A percentile compares a stretch with the other conserved stretches of the same genome.
These are phyloP conservation scores for Hetaerina titia DNA, from an alignment of 2,888 invertebrate species.

Conservation along the genomic window DNA sequence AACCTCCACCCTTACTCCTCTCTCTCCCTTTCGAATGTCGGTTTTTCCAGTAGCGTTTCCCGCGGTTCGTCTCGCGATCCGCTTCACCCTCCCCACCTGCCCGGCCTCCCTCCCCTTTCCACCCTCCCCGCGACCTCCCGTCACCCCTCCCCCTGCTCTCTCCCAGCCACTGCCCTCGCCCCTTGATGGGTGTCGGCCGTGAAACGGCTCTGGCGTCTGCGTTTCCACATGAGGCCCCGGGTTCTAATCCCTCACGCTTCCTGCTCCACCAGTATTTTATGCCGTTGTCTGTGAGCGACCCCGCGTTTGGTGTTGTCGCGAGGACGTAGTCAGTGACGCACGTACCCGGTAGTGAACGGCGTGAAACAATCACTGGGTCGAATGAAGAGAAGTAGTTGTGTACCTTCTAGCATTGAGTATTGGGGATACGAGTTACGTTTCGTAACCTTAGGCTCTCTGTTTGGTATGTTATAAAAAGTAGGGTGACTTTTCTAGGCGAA, in stretches of 20 bases:
- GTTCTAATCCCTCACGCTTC: not conserved
- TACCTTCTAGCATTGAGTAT: not conserved
- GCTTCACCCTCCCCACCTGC: too few species aligned
- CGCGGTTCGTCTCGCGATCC: not conserved
- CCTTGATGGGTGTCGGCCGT: conserved; percentile 32
- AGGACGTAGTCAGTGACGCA: not conserved
- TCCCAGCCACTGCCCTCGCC: not conserved
- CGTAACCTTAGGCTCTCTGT: too few species aligned
- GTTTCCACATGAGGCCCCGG: conserved; percentile 12
- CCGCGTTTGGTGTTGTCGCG: not conserved
- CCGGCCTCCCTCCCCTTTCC: not conserved
- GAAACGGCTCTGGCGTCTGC: not conserved
- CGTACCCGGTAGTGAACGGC: not conserved
- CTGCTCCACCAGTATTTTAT: not conserved
- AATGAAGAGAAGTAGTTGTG: not conserved
- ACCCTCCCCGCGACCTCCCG: not conserved
- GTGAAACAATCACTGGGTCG: not conserved
- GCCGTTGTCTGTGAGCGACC: not conserved
- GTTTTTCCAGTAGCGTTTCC: not conserved
- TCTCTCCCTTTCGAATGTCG: too few species aligned
- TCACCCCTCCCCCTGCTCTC: not conserved
- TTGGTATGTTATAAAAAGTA: too few species aligned
- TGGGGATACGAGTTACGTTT: not conserved
- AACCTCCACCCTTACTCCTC: not conserved
- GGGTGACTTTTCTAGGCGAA: too few species aligned